A percentile compares a stretch with the other conserved stretches of the same genome.
Evolutionary conservation across 35 echinoderm and acorn worm species (phyloP).

Genomic region (Eucidaris tribuloides): DNA sequence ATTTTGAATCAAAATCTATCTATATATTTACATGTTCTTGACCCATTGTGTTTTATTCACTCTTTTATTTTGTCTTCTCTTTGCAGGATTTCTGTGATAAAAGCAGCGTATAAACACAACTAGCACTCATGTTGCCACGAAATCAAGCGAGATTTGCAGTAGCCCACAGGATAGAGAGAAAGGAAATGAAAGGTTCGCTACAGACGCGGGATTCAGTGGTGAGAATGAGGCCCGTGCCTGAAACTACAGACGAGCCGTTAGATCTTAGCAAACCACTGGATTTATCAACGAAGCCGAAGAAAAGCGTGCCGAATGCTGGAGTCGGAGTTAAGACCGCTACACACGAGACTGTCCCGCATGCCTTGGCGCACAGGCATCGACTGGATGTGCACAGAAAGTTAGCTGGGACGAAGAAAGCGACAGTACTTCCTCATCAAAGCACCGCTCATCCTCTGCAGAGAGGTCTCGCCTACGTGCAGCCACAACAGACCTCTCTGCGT

Average conservation of each 20-base stretch:
- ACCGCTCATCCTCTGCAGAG: conserved; percentile 3
- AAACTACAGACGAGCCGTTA: not conserved
- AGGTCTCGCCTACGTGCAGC: conserved; percentile 8
- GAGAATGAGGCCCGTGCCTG: not conserved
- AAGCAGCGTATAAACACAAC: too few species aligned
- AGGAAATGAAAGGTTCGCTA: not conserved
- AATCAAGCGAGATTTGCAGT: not conserved
- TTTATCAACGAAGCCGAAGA: conserved; percentile 31
- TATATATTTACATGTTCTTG: too few species aligned
- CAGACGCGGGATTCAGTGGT: not conserved
- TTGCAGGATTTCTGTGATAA: too few species aligned
- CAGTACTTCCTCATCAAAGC: not conserved
- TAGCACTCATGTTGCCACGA: not conserved
- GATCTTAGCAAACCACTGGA: conserved; percentile 60
- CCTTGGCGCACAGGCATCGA: not conserved
- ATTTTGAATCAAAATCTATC: too few species aligned
- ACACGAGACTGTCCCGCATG: not conserved
- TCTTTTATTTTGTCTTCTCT: too few species aligned
- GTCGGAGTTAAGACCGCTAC: not conserved
- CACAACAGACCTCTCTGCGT: not conserved
- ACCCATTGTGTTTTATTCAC: too few species aligned
- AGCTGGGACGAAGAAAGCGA: not conserved
- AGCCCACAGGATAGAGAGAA: not conserved
- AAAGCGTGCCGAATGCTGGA: not conserved
- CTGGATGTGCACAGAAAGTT: not conserved